Evolutionary conservation across 2,888 invertebrate species (phyloP).

Genomic region (Brassicogethes aeneus): DNA sequence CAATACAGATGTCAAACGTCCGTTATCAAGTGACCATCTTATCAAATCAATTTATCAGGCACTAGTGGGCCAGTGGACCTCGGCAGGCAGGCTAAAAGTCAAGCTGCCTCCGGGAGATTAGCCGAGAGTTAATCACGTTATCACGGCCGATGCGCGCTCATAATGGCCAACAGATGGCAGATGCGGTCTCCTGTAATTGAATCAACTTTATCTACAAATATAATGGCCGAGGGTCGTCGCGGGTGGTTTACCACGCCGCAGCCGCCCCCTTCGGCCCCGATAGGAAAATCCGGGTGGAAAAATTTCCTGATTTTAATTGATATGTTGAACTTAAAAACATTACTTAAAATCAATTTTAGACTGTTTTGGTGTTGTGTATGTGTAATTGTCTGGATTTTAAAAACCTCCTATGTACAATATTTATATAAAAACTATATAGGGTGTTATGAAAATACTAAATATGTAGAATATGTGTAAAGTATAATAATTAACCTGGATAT

Average conservation of each 20-base stretch:
- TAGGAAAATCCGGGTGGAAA: no score
- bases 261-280: constrained; percentile 16
- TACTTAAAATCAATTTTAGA: no score
- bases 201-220: constrained; percentile 43
- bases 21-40: background rate
- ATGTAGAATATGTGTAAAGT: no score
- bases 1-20: background rate
- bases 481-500: no score
- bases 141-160: constrained; percentile 37
- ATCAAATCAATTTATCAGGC: background rate
- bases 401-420: no score
- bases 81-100: constrained; percentile 12
- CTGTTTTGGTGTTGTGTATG: no score
- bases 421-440: no score
- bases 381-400: no score
- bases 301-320: no score
- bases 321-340: no score
- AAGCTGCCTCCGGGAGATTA: constrained; percentile 36
- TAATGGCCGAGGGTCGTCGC: constrained; percentile 38
- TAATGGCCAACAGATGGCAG: constrained; percentile 43
- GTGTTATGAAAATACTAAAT: no score
- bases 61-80: background rate
- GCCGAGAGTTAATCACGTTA: constrained; percentile 39
- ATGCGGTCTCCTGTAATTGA: constrained; percentile 43
- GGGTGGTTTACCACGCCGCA: constrained; percentile 31